Evolutionary conservation across 2,113 vertebrate species (phyloP).

Genomic region (Seriola quinqueradiata): DNA sequence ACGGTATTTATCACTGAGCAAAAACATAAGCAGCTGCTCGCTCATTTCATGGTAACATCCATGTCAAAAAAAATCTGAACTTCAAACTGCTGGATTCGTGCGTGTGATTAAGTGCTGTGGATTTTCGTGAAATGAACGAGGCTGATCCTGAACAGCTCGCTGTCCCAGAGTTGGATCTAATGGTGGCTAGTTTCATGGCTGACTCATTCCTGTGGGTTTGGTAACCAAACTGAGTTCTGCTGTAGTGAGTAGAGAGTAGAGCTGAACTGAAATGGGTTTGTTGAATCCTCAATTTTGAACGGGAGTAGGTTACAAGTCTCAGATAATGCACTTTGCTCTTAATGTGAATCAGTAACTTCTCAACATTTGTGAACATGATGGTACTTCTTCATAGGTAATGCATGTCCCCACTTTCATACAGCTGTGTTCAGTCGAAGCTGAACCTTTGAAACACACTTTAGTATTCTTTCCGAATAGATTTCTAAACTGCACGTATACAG

Average conservation of each 20-base stretch:
- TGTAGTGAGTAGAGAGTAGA: slow-evolving; percentile 24
- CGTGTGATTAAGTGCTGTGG: slow-evolving; percentile 47
- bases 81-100: slow-evolving; percentile 43
- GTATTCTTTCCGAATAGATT: slow-evolving; percentile 19
- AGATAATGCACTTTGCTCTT: slow-evolving; percentile 60
- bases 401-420: slow-evolving; percentile 40
- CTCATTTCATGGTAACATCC: slow-evolving; percentile 40
- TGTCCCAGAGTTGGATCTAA: slow-evolving; percentile 14
- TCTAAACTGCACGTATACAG: slow-evolving; percentile 26
- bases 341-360: slow-evolving; percentile 49
- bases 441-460: not conserved
- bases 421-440: not conserved
- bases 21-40: slow-evolving; percentile 4
- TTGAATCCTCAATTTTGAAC: slow-evolving; percentile 34
- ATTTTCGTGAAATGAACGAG: slow-evolving; percentile 17
- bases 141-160: slow-evolving; percentile 19
- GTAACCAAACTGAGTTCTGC: slow-evolving; percentile 21
- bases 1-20: slow-evolving; percentile 39
- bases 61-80: slow-evolving; percentile 5
- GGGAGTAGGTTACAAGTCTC: slow-evolving; percentile 25
- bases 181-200: slow-evolving; percentile 14
- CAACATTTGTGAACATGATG: slow-evolving; percentile 28
- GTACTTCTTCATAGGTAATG: slow-evolving; percentile 18
- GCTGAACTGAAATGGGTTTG: slow-evolving; percentile 41
- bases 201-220: slow-evolving; percentile 67